Base-by-base conservation (phyloP, 2,797 vertebrate species). In the Steatocranus sp. region DNA sequence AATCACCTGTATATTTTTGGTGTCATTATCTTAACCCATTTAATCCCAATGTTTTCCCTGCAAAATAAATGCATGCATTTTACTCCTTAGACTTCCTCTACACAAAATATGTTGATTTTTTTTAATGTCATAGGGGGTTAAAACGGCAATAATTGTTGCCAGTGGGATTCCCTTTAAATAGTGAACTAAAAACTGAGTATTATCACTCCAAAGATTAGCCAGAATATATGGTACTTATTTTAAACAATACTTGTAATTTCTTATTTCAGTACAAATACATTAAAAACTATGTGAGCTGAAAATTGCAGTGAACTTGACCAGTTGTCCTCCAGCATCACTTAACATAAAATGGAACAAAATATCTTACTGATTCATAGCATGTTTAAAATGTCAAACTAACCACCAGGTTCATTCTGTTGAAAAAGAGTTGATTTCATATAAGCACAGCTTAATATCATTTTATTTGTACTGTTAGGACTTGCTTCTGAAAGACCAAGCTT, bases 401-500 rank as follows among this genome's bases (percentile, higher is more conserved):
- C 17, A 61, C 0, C 56, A 34, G 6, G 56, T 61, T 61, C 6
- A n/a, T 34, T 61, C 30, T 34, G 56, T n/a, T 61, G 56, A 61
- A 61, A 61, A 61, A n/a, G 6, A 34, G 30, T 61, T 61, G 17
- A 34, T 34, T 61, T 61, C 6, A 61, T 61, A 34, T 61, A n/a
- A 61, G 0, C 30, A n/a, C n/a, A 34, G 56, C 10, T 34, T 34
- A 61, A 61, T 0, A 63, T 63, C 3, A 23, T 38, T 66, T 38
- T 38, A 23, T 66, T 66, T 66, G 7, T 2, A 66, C 12, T 66
- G 11, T 20, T 38, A 20, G 58, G 58, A 20, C 7, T 23, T 8
- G 11, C 34, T 20, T 12, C 3, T 41, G 61, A 66, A 66, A 66
- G 20, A 41, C 34, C 61, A 41, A 66, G 36, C 0, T 3, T 66